Conservation (phyloP, 2,888 invertebrate species). For the Andrena praecox region DNA sequence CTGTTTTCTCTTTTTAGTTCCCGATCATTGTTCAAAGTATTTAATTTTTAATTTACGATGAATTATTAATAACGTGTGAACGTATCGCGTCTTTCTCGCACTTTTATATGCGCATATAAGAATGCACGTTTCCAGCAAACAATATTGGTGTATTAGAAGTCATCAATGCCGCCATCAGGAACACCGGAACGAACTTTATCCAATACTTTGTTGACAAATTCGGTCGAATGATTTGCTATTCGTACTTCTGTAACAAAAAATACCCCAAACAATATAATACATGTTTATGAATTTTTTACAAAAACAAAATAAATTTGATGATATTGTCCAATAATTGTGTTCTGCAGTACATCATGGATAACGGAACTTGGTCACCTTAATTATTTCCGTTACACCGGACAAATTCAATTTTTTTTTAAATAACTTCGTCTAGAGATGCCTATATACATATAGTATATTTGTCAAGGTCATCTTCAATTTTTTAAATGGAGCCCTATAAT, state of each 20-base stretch:
- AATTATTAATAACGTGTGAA: conserved; percentile 16
- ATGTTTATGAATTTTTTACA: not conserved
- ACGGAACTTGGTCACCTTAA: too few relatives aligned
- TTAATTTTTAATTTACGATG: conserved; percentile 21
- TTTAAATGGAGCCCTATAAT: too few relatives aligned
- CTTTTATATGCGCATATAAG: conserved; percentile 23
- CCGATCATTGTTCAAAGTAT: conserved; percentile 13
- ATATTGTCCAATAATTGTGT: too few relatives aligned
- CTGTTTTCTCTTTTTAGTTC: conserved; percentile 18
- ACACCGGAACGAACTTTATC: conserved; percentile 94
- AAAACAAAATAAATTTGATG: too few relatives aligned
- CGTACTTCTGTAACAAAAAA: conserved; percentile 88
- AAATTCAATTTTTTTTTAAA: too few relatives aligned
- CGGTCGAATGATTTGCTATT: conserved; percentile 96
- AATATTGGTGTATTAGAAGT: conserved; percentile 86
- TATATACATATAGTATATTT: too few relatives aligned
- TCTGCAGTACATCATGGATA: too few relatives aligned
- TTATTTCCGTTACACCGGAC: too few relatives aligned
- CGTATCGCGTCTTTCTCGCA: conserved; percentile 42
- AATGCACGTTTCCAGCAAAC: conserved; percentile 50
- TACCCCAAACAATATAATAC: not conserved
- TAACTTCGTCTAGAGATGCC: too few relatives aligned
- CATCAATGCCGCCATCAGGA: conserved; percentile 91
- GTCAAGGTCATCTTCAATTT: too few relatives aligned
- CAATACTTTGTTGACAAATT: conserved; percentile 96